These are phyloP conservation scores for Limosa lapponica DNA, from an alignment of 2,797 vertebrate species.

Conservation along the genomic window DNA sequence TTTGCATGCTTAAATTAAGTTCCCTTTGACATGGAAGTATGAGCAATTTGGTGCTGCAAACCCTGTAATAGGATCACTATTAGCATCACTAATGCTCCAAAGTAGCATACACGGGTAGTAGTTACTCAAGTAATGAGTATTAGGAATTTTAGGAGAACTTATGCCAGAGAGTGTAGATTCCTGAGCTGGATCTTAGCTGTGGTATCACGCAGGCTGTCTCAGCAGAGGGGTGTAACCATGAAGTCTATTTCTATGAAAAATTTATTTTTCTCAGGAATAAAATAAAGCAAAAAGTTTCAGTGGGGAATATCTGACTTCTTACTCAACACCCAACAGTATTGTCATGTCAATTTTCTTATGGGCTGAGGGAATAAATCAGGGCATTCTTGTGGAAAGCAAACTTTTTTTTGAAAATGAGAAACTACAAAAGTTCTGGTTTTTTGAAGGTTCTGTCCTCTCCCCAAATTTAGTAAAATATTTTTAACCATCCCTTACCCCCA, in stretches of 20 bases:
- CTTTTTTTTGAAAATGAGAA: not conserved
- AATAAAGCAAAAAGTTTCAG: not conserved
- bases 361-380: not conserved
- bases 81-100: not conserved
- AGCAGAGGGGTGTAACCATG: not conserved
- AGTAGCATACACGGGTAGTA: not conserved
- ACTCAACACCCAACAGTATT: not conserved
- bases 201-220: not conserved
- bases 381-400: not conserved
- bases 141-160: not conserved
- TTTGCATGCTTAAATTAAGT: not conserved
- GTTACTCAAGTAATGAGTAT: not conserved
- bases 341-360: not conserved
- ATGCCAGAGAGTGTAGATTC: not conserved
- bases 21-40: not conserved
- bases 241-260: not conserved
- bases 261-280: not conserved
- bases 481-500: not conserved
- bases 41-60: not conserved
- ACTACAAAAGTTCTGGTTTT: not conserved
- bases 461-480: not conserved
- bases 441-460: not conserved
- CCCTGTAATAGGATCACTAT: not conserved
- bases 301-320: not conserved
- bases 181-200: not conserved